Evolutionary conservation across 1,140 invertebrate species (phyloP).

Genomic region (Eumaeus atala): DNA sequence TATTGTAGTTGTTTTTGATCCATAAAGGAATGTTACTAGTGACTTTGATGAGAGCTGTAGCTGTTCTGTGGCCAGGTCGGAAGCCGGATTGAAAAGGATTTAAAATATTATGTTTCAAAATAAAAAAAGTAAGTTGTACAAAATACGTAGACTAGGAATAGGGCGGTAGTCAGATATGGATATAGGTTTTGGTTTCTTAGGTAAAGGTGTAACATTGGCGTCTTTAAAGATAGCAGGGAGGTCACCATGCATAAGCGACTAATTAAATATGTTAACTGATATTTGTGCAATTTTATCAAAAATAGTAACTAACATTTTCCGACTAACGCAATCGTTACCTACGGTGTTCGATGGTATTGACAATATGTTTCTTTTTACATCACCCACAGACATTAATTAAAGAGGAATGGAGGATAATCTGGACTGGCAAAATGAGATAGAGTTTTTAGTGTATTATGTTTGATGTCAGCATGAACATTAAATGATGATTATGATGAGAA

Average conservation of each 20-base stretch:
- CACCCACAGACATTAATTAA: too few species aligned
- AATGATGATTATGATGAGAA: too few species aligned
- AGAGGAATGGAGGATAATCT: too few species aligned
- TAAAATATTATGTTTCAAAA: not conserved
- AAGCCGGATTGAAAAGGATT: constrained; percentile 1
- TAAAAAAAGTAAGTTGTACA: not conserved
- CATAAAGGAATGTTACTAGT: constrained; percentile 1
- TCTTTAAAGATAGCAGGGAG: constrained; percentile 7
- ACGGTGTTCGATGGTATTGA: too few species aligned
- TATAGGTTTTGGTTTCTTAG: constrained; percentile 7
- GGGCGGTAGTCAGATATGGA: constrained; percentile 3
- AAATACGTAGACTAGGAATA: not conserved
- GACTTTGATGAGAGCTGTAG: constrained; percentile 11
- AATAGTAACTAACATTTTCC: not conserved
- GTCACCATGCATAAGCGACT: not conserved
- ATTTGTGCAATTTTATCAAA: constrained; percentile 6
- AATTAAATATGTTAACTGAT: not conserved
- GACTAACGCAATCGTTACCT: too few species aligned
- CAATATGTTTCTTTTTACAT: too few species aligned
- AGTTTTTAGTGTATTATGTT: too few species aligned
- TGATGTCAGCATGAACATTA: too few species aligned
- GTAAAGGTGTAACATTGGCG: constrained; percentile 5
- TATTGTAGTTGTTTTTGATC: not conserved
- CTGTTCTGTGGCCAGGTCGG: constrained; percentile 6
- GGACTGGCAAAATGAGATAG: too few species aligned